These are phyloP conservation scores for Diaperis boleti DNA, from an alignment of 2,888 invertebrate genomes.

Conservation along the genomic window DNA sequence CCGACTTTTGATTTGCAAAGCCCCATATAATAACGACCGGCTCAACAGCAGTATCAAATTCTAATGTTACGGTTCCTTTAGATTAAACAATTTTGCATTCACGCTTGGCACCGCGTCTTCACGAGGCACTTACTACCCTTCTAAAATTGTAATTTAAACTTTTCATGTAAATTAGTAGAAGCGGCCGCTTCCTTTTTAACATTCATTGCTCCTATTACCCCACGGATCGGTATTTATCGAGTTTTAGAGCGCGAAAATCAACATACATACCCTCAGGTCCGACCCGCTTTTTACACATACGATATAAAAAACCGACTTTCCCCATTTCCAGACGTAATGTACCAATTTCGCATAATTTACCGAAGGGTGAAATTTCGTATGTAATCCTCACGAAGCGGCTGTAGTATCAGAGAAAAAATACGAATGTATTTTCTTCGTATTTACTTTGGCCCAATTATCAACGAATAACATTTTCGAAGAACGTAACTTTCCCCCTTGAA, in stretches of 20 bases:
- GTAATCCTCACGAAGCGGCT: neutral
- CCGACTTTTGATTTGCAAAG: too few species aligned
- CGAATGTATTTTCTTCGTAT: neutral
- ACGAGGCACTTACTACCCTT: slow-evolving; percentile 4
- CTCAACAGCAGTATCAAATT: too few species aligned
- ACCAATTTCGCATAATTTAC: slow-evolving; percentile 22
- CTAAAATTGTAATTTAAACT: slow-evolving; percentile 1
- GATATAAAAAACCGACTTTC: neutral
- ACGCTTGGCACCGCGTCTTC: neutral
- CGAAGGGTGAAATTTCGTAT: neutral
- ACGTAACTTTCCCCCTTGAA: neutral
- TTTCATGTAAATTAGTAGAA: slow-evolving; percentile 4
- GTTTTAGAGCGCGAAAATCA: slow-evolving; percentile 4
- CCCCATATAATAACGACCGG: too few species aligned
- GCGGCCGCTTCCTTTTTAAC: slow-evolving; percentile 11
- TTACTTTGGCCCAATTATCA: slow-evolving; percentile 13
- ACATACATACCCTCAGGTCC: slow-evolving; percentile 1
- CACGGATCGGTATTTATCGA: neutral
- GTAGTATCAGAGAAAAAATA: neutral
- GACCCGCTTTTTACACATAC: neutral
- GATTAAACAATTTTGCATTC: slow-evolving; percentile 7
- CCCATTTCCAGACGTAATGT: slow-evolving; percentile 12
- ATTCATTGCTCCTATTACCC: slow-evolving; percentile 19
- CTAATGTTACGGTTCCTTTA: neutral
- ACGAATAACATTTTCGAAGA: slow-evolving; percentile 2